Base-by-base conservation (phyloP, 2,888 invertebrate genomes). In the Athalia circularis region DNA sequence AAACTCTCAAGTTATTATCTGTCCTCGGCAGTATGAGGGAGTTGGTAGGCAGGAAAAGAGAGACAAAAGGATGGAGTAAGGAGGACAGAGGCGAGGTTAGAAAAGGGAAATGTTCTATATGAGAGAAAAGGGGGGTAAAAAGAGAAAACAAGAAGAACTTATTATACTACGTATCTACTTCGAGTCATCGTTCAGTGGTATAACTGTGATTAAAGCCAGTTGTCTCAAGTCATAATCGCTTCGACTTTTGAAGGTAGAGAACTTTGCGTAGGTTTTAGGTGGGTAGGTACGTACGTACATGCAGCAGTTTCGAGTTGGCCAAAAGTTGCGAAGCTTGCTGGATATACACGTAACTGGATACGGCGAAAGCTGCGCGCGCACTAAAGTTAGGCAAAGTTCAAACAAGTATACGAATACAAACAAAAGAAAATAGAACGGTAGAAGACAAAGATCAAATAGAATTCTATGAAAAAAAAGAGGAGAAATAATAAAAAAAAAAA, bases 1-100 rank as follows among this genome's bases (percentile, higher is more conserved):
- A 75, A 75, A 75, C 11, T 75, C 64, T 75, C 62, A 84, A 87
- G 84, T 87, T 87, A 87, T 87, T 87, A 87, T 87, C 87, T 84
- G 81, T 77, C 82, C 78, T 82, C 74, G 82, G 80, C 86, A 85
- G 87, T 82, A 84, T 62, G 29, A 15, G 47, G 50, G 54, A 9
- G 13, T 5, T 9, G 57, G 47, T 52, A 52, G 13, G 47, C 43
- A 5, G 47, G 47, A 9, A 65, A 48, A n/a, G 65, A 47, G 43
- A 43, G 43, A 11, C 3, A 52, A 54, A 54, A 68, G 48, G 52
- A 54, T 4, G 54, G n/a, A n/a, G 5, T 11, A 54, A 54, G n/a
- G 11, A n/a, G 7, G 52, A 52, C 52, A 11, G 11, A 1, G 52
- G 52, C 1, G 52, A 11, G 52, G 52, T 7, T 7, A 7, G 54